These are phyloP conservation scores for Eurystomus glaucurus DNA, from an alignment of 2,797 vertebrate species.

Conservation along the genomic window DNA sequence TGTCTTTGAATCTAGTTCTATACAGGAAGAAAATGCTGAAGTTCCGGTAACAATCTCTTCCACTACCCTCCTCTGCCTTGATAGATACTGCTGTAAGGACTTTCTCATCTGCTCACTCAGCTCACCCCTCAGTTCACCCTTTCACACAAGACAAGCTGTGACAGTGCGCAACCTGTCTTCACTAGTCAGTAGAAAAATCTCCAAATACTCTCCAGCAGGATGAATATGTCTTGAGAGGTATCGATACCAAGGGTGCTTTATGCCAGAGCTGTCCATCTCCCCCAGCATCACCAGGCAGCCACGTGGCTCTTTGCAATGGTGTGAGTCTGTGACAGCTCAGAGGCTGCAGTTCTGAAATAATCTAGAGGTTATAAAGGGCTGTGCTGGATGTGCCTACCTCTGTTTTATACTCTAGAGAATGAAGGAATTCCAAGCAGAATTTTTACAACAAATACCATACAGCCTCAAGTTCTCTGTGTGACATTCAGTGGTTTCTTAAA, in stretches of 20 bases:
- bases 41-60: neutral
- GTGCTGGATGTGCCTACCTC: neutral
- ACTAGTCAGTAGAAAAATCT: neutral
- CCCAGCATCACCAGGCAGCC: neutral
- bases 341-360: neutral
- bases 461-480: neutral
- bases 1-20: neutral
- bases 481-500: neutral
- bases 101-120: neutral
- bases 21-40: neutral
- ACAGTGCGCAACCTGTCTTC: neutral
- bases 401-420: neutral
- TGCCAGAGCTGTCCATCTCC: neutral
- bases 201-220: neutral
- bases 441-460: neutral
- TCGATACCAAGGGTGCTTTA: neutral
- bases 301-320: neutral
- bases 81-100: neutral
- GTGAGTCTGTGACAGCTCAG: accelerated
- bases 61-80: neutral
- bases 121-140: neutral
- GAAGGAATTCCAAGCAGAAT: neutral
- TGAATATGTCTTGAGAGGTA: neutral
- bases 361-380: neutral
- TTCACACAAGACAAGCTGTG: neutral